Evolutionary conservation across 2,113 vertebrate species (phyloP).

Genomic region (Lophura nycthemera): DNA sequence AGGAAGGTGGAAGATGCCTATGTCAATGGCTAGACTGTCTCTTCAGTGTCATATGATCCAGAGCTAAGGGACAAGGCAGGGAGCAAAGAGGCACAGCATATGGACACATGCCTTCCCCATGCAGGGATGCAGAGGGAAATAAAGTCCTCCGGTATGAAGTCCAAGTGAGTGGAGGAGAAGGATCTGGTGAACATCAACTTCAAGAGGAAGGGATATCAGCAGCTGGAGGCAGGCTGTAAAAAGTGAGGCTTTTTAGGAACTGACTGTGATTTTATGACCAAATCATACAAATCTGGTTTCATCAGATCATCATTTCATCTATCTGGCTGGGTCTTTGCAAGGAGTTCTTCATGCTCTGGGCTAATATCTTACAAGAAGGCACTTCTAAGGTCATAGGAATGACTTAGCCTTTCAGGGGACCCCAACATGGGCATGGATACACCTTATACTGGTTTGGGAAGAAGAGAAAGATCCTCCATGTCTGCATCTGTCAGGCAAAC

Average conservation of each 20-base stretch:
- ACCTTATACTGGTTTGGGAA: fast-evolving
- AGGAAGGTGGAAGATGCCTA: not conserved
- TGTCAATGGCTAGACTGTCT: not conserved
- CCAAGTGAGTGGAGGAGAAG: not conserved
- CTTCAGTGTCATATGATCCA: not conserved
- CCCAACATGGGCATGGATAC: not conserved
- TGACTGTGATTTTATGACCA: not conserved
- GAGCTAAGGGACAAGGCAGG: not conserved
- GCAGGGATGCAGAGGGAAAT: not conserved
- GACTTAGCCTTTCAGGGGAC: not conserved
- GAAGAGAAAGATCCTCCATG: not conserved
- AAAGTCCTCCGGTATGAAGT: not conserved
- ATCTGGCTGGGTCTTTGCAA: not conserved
- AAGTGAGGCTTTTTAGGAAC: not conserved
- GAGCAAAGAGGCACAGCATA: not conserved
- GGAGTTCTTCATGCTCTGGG: not conserved
- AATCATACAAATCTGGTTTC: not conserved
- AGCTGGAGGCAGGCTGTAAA: not conserved
- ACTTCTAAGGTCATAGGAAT: not conserved
- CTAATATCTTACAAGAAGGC: not conserved
- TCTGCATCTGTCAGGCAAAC: not conserved
- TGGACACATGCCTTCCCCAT: fast-evolving
- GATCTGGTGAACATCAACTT: not conserved
- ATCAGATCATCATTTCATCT: not conserved
- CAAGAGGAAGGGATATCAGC: not conserved